Conservation (phyloP, 2,888 invertebrate genomes). For the Heteromyza rotundicornis region DNA sequence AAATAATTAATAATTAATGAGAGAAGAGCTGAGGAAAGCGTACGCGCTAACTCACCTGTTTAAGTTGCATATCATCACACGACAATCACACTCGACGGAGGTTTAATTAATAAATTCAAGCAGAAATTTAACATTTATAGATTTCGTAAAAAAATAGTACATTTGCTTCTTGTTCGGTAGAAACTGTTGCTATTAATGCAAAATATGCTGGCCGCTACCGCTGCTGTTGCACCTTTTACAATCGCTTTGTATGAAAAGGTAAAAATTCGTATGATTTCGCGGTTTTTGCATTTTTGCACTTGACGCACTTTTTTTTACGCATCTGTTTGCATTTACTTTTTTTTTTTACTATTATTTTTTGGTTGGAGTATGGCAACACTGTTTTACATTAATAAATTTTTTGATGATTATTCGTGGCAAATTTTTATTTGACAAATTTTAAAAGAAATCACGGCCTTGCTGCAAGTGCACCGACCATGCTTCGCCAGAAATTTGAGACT, state of each 20-base stretch:
- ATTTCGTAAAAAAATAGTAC: slow-evolving; percentile 17
- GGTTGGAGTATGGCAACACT: slow-evolving; percentile 28
- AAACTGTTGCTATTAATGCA: too few species aligned
- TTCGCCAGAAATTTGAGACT: too few species aligned
- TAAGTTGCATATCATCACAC: slow-evolving; percentile 62
- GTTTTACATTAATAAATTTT: slow-evolving; percentile 23
- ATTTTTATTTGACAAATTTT: too few species aligned
- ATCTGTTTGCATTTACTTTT: slow-evolving; percentile 20
- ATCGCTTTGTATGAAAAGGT: not conserved
- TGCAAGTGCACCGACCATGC: not conserved
- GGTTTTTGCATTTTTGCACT: slow-evolving; percentile 38
- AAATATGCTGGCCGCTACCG: too few species aligned
- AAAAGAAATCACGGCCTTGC: not conserved
- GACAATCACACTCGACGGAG: slow-evolving; percentile 57
- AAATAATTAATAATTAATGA: too few species aligned
- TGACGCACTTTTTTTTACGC: slow-evolving; percentile 21
- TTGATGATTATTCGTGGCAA: slow-evolving; percentile 28
- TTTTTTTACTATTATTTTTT: slow-evolving; percentile 19
- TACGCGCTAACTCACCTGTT: slow-evolving; percentile 57
- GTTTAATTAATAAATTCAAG: slow-evolving; percentile 48
- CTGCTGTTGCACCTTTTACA: not conserved
- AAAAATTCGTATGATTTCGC: not conserved
- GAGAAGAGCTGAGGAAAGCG: too few species aligned
- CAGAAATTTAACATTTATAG: slow-evolving; percentile 45
- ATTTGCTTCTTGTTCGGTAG: slow-evolving; percentile 14